Evolutionary conservation across 2,797 vertebrate genomes (phyloP), one percentile per base, ranked within the genome.

Genomic region (Pseudocheirus occidentalis): DNA sequence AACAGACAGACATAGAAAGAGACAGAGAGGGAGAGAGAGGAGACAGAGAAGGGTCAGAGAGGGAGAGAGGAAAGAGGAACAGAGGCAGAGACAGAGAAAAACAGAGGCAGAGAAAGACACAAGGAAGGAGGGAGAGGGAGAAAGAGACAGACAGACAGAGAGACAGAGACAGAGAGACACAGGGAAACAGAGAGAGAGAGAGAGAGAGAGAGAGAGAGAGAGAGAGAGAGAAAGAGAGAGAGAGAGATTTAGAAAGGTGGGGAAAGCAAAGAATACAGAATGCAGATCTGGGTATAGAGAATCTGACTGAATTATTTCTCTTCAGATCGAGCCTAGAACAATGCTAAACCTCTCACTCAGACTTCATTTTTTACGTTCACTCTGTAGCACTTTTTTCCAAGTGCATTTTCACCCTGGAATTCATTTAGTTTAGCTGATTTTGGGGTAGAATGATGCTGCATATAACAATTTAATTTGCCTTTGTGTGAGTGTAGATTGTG

Each of bases 291-390:
- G 95, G 55, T 54, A 92, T 92, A 91, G 90, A 94, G 93, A 94
- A 95, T 90, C 31, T 59, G 95, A 95, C 94, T 98, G 94, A 98
- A 95, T 96, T 13, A 94, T 95, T 96, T 96, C 97, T 92, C 96
- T n/a, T 57, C 0, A 81, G 97, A 97, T 96, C 0, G 7, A 46
- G 13, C 98, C 96, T 97, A 97, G 97, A 97, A 97, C 94, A 96
- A 94, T 96, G 93, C 94, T 96, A 95, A 97, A 93, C 94, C 87
- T 97, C 98, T 97, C 96, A 96, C 24, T 50, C 40, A 46, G 73
- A 87, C 40, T 87, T 46, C 73, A 46, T 50, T 46, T 87, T 50
- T 87, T 40, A 46, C 73, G 4, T 24, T 81, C 40, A 46, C 40
- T 81, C 93, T 90, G 95, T 16, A 55, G 13, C 55, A 16, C 90